These are phyloP conservation scores for Corythornis vintsioides DNA, from an alignment of 2,113 vertebrate genomes.

Conservation along the genomic window DNA sequence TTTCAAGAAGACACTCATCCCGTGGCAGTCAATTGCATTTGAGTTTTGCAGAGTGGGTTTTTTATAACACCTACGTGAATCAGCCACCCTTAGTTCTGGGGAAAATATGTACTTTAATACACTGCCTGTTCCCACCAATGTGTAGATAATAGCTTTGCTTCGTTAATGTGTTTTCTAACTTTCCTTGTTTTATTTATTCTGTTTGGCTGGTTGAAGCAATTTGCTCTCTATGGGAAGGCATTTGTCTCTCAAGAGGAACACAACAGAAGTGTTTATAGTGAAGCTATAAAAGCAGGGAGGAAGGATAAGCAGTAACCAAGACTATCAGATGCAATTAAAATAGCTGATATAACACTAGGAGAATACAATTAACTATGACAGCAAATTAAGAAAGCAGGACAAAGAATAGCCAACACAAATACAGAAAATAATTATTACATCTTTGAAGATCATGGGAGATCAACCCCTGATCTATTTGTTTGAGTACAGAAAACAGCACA, in stretches of 20 bases:
- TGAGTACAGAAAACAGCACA: not conserved
- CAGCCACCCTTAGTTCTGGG: not conserved
- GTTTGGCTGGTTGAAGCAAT: not conserved
- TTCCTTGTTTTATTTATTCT: not conserved
- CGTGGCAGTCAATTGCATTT: not conserved
- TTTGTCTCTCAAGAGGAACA: conserved; percentile 18
- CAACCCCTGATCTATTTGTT: not conserved
- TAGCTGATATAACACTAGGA: not conserved
- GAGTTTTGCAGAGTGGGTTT: conserved; percentile 20
- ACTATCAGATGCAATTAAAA: conserved; percentile 34
- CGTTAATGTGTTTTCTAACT: not conserved
- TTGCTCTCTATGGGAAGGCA: not conserved
- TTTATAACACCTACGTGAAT: not conserved
- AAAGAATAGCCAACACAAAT: not conserved
- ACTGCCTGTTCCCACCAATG: not conserved
- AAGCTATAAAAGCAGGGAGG: not conserved
- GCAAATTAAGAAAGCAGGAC: conserved; percentile 9
- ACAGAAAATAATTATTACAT: not conserved
- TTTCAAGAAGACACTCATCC: not conserved
- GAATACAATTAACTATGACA: conserved; percentile 2
- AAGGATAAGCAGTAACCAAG: conserved; percentile 22
- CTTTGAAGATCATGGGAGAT: not conserved
- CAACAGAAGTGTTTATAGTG: conserved; percentile 1
- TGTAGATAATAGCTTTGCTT: not conserved
- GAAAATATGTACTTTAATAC: not conserved